Base-by-base conservation (phyloP, 2,797 vertebrate species). In the Melanotaenia pygmaea region DNA sequence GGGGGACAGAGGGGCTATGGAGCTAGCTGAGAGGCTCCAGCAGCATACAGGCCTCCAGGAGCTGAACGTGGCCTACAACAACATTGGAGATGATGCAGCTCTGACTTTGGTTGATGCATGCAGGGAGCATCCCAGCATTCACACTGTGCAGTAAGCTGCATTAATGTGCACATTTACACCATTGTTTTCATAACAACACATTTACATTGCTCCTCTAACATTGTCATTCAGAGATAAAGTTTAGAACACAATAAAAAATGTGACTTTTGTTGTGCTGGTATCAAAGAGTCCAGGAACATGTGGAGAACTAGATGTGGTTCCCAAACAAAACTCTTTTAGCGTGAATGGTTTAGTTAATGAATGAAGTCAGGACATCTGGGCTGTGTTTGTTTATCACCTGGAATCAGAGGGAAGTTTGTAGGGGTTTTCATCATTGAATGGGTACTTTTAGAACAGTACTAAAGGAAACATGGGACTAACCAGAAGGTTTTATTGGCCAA, bases 1-100 rank as follows among this genome's bases (percentile, higher is more conserved):
- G 65, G 96, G 95, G 1, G 96, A 99, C 70, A 16, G 28, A 3
- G 96, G 94, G 0, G 92, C 96, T 0, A 64, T 93, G 53, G 77
- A 95, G 47, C 89, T 99, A 68, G 95, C 96, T 9, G 64, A 86
- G 54, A 92, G 79, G 35, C 93, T 99, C 72, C 81, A 89, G 10
- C 43, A 81, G 26, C 96, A 97, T 81, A 58, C 61, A 0, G 89
- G 90, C 14, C 93, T 99, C 1, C 91, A 92, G 93, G 97, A 98
- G 84, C 94, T 99, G 68, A 98, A 99, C 0, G 94, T 99, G 84
- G 97, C 97, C 79, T 98, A 97, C 81, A 99, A 99, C 69, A 94
- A 95, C 11, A 96, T 99, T 2, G 95, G 96, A 0, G 97, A 99
- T 76, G 11, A 64, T 0, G 95, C 95, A 0, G 97, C 97, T 0